These are phyloP conservation scores for Ormyrus labotus DNA, from an alignment of 2,888 invertebrate genomes.

Conservation along the genomic window DNA sequence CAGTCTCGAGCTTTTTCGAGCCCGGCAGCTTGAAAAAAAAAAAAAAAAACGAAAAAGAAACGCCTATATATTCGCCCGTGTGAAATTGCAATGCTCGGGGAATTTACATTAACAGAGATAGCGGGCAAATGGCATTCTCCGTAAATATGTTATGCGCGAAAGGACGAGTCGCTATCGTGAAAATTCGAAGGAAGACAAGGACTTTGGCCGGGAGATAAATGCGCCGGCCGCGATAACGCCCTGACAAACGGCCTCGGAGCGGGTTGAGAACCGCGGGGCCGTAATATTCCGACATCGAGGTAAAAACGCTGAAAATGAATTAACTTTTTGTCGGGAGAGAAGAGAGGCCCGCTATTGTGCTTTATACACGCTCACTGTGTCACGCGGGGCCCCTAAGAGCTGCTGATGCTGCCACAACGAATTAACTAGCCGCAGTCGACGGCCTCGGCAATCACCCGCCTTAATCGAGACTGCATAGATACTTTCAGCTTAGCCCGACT, in stretches of 20 bases:
- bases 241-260: slow-evolving; percentile 37
- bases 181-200: slow-evolving; percentile 19
- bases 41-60: neutral
- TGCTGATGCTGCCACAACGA: slow-evolving; percentile 51
- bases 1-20: slow-evolving; percentile 18
- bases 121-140: slow-evolving; percentile 5
- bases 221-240: slow-evolving; percentile 24
- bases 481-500: neutral
- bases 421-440: slow-evolving; percentile 60
- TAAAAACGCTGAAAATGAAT: slow-evolving; percentile 73
- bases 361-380: slow-evolving; percentile 58
- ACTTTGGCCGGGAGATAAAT: slow-evolving; percentile 3
- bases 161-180: slow-evolving; percentile 33
- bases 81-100: slow-evolving; percentile 9
- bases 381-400: slow-evolving; percentile 38
- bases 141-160: slow-evolving; percentile 6
- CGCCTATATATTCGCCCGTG: slow-evolving; percentile 8
- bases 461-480: neutral
- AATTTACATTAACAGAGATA: slow-evolving; percentile 43
- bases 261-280: slow-evolving; percentile 61
- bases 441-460: slow-evolving; percentile 55
- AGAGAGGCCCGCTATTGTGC: slow-evolving; percentile 59
- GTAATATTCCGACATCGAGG: slow-evolving; percentile 67
- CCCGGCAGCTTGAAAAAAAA: no score
- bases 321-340: slow-evolving; percentile 68